A percentile compares a stretch with the other conserved stretches of the same genome.
Evolutionary conservation across 2,888 invertebrate species (phyloP).

Genomic region (Cephus rjabovi): DNA sequence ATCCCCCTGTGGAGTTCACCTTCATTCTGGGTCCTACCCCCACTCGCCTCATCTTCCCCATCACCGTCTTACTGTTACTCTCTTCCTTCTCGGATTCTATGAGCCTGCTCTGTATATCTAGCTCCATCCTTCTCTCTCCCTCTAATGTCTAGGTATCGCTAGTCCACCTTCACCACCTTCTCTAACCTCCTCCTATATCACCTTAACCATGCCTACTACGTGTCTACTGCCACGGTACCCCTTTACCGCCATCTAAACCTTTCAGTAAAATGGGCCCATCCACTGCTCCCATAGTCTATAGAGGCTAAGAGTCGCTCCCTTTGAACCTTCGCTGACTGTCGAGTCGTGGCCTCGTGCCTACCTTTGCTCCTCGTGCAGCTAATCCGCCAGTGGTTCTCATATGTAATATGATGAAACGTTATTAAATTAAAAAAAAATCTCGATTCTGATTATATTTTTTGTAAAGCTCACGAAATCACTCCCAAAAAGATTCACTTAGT

Average conservation of each 20-base stretch:
- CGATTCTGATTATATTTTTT: background rate
- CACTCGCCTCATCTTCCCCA: constrained; percentile 26
- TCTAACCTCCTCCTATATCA: background rate
- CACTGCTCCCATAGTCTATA: constrained; percentile 6
- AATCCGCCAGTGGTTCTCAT: constrained; percentile 22
- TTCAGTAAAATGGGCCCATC: constrained; percentile 22
- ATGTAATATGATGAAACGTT: background rate
- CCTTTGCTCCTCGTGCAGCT: constrained; percentile 11
- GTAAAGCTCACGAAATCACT: background rate
- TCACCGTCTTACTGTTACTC: background rate
- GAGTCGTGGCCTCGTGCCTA: constrained; percentile 10
- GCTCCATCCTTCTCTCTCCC: background rate
- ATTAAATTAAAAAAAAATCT: background rate
- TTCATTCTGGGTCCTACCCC: constrained; percentile 34
- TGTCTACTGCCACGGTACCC: background rate
- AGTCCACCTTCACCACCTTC: background rate
- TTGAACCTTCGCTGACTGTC: constrained; percentile 22
- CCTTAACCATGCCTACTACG: background rate
- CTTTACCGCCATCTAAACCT: background rate
- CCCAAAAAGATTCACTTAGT: background rate
- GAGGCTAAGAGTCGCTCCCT: constrained; percentile 23
- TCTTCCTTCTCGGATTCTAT: constrained; percentile 10
- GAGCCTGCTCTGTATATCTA: background rate
- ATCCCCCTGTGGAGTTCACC: constrained; percentile 41
- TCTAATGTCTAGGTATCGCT: constrained; percentile 1